Evolutionary conservation across 2,113 vertebrate species (phyloP).

Genomic region (Zosterops hypoxanthus): DNA sequence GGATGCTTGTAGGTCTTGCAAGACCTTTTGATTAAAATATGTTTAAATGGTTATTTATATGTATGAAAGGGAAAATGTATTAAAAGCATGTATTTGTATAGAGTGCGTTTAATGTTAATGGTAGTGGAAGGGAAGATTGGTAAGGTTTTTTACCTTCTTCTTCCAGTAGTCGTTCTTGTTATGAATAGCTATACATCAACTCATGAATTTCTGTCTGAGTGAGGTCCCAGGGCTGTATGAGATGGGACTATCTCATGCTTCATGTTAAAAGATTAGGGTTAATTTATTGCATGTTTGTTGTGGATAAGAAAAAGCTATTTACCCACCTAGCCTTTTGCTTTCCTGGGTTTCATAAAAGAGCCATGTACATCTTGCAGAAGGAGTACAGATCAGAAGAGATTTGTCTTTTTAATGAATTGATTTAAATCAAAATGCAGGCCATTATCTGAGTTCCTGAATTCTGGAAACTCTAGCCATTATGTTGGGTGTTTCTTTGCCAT

Average conservation of each 20-base stretch:
- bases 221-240: background rate
- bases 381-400: background rate
- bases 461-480: background rate
- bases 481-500: background rate
- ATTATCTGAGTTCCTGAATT: background rate
- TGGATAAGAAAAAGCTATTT: slow-evolving; percentile 8
- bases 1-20: background rate
- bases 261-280: background rate
- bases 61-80: background rate
- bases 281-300: background rate
- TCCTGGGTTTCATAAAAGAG: background rate
- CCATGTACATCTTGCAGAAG: background rate
- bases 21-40: background rate
- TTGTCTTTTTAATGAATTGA: slow-evolving; percentile 2
- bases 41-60: background rate
- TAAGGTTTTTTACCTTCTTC: background rate
- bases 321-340: background rate
- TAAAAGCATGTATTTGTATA: background rate
- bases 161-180: background rate
- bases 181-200: background rate
- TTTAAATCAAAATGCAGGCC: background rate
- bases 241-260: background rate
- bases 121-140: background rate
- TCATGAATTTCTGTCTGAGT: background rate
- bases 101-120: background rate